These are phyloP conservation scores for Acholoe squamosa DNA, from an alignment of 2,888 invertebrate genomes.

Conservation along the genomic window DNA sequence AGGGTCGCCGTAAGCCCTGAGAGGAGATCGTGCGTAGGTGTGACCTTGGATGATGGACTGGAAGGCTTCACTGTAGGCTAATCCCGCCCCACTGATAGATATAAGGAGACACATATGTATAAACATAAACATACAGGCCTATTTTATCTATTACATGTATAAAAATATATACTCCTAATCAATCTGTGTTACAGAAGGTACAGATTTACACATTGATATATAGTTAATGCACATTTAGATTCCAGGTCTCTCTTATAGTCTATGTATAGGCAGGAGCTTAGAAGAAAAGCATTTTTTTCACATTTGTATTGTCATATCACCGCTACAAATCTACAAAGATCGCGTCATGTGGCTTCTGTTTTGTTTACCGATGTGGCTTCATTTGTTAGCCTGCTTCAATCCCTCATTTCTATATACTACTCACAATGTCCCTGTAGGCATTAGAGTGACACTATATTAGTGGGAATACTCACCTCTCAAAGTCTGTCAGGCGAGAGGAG, in stretches of 20 bases:
- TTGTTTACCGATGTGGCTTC: not conserved
- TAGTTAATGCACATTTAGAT: too few species aligned
- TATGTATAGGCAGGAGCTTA: too few species aligned
- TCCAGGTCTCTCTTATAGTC: too few species aligned
- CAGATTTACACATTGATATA: too few species aligned
- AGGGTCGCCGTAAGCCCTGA: slow-evolving; percentile 89
- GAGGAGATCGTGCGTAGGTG: slow-evolving; percentile 89
- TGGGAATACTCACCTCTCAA: slow-evolving; percentile 77
- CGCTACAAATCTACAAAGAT: too few species aligned
- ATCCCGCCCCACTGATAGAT: slow-evolving; percentile 25
- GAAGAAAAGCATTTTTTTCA: too few species aligned
- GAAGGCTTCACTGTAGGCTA: slow-evolving; percentile 89
- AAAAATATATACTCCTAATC: too few species aligned
- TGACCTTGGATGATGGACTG: slow-evolving; percentile 91
- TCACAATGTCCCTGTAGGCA: not conserved
- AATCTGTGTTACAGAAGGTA: too few species aligned
- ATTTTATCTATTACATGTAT: too few species aligned
- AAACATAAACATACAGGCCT: not conserved
- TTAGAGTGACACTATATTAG: not conserved
- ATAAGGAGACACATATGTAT: not conserved
- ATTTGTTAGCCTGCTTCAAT: not conserved
- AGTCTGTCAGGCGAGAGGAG: slow-evolving; percentile 84
- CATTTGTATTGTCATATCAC: too few species aligned
- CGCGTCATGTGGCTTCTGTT: not conserved
- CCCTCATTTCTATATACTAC: slow-evolving; percentile 16